Evolutionary conservation across 2,113 vertebrate species (phyloP).

Genomic region (Anguilla rostrata): DNA sequence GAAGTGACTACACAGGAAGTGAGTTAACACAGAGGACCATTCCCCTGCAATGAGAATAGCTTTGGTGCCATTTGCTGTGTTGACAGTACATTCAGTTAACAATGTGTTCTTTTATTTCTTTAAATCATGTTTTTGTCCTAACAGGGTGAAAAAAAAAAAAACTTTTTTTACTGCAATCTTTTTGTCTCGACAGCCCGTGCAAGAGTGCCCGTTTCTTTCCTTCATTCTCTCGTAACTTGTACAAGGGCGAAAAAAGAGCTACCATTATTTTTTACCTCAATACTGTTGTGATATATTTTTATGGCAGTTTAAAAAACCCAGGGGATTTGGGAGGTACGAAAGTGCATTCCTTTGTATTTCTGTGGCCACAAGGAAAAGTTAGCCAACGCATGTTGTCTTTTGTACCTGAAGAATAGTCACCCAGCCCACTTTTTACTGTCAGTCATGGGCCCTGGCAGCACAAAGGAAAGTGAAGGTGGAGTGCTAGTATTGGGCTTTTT

Average conservation of each 20-base stretch:
- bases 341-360: slow-evolving; percentile 96
- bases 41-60: slow-evolving; percentile 19
- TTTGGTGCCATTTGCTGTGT: background rate
- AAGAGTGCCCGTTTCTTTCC: slow-evolving; percentile 65
- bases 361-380: slow-evolving; percentile 71
- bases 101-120: no score
- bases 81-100: background rate
- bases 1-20: slow-evolving; percentile 19
- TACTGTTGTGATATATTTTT: slow-evolving; percentile 70
- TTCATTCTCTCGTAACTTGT: slow-evolving; percentile 57
- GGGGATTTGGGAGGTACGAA: slow-evolving; percentile 99
- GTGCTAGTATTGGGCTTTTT: slow-evolving; percentile 60
- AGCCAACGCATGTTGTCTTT: slow-evolving; percentile 73
- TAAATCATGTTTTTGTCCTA: slow-evolving; percentile 51
- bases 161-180: slow-evolving; percentile 60
- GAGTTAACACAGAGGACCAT: slow-evolving; percentile 14
- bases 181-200: slow-evolving; percentile 68
- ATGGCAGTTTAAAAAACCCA: slow-evolving; percentile 78
- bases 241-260: slow-evolving; percentile 57
- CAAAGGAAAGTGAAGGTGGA: slow-evolving; percentile 48
- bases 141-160: slow-evolving; percentile 66
- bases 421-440: slow-evolving; percentile 72
- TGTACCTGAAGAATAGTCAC: slow-evolving; percentile 76
- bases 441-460: slow-evolving; percentile 68
- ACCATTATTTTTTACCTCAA: slow-evolving; percentile 75